Percentiles rank a stretch among this genome's conserved stretches.
phyloP scores from a whole-genome alignment of 1,140 invertebrate genomes.

The Caerostris extrusa region DNA sequence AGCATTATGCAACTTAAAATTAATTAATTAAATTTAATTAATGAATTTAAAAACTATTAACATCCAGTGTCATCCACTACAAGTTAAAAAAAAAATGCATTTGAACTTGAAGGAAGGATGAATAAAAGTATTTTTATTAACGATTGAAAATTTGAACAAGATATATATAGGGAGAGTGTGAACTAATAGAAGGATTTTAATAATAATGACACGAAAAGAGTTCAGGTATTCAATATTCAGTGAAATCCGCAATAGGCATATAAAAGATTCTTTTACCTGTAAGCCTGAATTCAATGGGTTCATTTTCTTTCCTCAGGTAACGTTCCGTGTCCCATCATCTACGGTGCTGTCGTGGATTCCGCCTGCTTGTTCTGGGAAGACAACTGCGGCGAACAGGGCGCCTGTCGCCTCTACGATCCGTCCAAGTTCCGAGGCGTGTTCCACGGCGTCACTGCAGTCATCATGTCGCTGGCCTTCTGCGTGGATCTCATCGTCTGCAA shows the following conservation, averaged over 20 bases:
- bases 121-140: too few species aligned
- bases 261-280: neutral
- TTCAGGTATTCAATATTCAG: too few species aligned
- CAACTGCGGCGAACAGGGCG: constrained; percentile 89
- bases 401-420: constrained; percentile 92
- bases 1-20: too few species aligned
- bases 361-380: constrained; percentile 94
- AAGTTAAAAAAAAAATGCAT: too few species aligned
- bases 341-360: constrained; percentile 94
- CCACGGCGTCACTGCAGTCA: constrained; percentile 91
- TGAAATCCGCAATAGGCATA: too few species aligned
- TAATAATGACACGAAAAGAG: neutral
- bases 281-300: neutral
- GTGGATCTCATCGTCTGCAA: constrained; percentile 92
- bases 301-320: constrained; percentile 84
- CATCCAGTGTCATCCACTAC: too few species aligned
- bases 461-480: constrained; percentile 91
- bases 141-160: too few species aligned
- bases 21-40: too few species aligned
- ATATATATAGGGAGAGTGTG: too few species aligned
- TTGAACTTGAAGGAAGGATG: too few species aligned
- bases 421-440: constrained; percentile 91
- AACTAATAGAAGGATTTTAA: too few species aligned
- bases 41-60: too few species aligned
- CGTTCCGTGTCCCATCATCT: constrained; percentile 95